phyloP scores from a whole-genome alignment of 2,797 vertebrate species.

The Perdix hodgsoniae region DNA sequence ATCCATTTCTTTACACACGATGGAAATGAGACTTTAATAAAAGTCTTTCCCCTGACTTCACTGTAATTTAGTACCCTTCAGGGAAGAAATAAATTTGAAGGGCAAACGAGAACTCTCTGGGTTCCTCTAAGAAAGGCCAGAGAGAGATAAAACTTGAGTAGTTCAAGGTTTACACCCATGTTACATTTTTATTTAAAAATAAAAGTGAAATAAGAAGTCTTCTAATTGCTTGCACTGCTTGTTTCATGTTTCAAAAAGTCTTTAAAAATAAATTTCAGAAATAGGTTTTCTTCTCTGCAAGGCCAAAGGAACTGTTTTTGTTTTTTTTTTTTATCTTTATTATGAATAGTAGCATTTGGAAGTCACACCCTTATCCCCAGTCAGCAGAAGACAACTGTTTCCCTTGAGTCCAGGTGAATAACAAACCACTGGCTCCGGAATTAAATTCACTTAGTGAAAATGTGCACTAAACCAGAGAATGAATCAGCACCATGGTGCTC shows the following conservation, averaged over 20 bases:
- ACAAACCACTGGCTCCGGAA: background rate
- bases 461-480: background rate
- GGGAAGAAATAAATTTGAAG: slow-evolving; percentile 3
- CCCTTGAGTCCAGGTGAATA: background rate
- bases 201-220: background rate
- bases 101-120: background rate
- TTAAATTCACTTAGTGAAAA: slow-evolving; percentile 14
- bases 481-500: background rate
- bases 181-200: background rate
- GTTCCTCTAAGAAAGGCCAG: background rate
- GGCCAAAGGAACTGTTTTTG: background rate
- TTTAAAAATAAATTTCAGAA: background rate
- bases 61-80: slow-evolving; percentile 22
- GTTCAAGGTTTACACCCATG: background rate
- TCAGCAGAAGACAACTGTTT: background rate
- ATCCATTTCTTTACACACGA: background rate
- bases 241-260: background rate
- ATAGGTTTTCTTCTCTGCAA: background rate
- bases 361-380: background rate
- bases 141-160: background rate
- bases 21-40: slow-evolving; percentile 42
- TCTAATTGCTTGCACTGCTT: background rate
- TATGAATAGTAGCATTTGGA: background rate
- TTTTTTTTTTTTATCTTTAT: slow-evolving; percentile 1
- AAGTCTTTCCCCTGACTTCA: background rate